A percentile compares a stretch with the other conserved stretches of the same genome.
These are phyloP conservation scores for Pygathrix nemaeus DNA, from an alignment of 2,113 vertebrate species.

Conservation along the genomic window DNA sequence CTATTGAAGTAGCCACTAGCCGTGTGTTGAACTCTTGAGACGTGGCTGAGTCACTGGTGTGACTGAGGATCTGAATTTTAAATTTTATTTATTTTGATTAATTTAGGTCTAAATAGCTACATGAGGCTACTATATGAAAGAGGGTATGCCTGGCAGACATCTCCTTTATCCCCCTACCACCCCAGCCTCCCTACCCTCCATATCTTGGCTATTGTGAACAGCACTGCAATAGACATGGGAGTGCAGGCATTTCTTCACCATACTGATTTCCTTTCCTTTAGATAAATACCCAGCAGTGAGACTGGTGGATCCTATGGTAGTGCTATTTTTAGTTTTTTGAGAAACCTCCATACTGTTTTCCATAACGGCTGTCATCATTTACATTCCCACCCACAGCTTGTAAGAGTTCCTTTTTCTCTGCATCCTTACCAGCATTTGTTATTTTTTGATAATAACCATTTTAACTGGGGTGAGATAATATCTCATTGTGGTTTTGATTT, in stretches of 20 bases:
- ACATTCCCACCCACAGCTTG: background rate
- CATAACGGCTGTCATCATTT: background rate
- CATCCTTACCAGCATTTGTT: background rate
- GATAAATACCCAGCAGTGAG: background rate
- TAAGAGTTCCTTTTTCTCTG: background rate
- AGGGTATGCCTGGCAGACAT: background rate
- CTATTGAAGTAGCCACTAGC: accelerated
- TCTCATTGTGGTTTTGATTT: background rate
- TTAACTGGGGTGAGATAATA: background rate
- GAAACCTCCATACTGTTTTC: background rate
- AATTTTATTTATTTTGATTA: background rate
- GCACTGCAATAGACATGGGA: background rate
- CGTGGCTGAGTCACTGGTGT: background rate
- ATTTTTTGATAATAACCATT: background rate
- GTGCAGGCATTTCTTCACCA: background rate
- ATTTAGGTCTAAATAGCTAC: background rate
- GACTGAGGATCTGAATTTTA: background rate
- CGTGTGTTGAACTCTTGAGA: background rate
- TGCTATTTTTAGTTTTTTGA: background rate
- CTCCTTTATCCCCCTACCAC: background rate
- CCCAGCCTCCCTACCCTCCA: background rate
- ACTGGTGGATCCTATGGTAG: background rate
- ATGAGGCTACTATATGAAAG: background rate
- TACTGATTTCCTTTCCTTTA: background rate
- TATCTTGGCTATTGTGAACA: background rate